phyloP scores from a whole-genome alignment of 2,797 vertebrate genomes.

The Sylvia borin region DNA sequence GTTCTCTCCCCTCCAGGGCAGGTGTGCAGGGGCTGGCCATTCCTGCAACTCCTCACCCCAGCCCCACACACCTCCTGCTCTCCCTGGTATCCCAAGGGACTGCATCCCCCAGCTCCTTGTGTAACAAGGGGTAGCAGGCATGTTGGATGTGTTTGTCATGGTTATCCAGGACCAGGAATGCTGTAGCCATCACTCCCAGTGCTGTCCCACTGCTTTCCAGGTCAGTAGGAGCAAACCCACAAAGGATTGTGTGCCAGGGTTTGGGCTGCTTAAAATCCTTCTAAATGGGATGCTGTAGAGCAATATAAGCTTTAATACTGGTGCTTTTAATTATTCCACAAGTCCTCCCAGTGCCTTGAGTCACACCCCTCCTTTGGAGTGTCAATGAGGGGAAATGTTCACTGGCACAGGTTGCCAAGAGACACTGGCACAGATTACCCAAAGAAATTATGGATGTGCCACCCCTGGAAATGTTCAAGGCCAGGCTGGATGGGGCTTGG shows the following conservation, averaged over 20 bases:
- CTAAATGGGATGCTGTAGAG: neutral
- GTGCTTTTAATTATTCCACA: neutral
- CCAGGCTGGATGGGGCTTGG: neutral
- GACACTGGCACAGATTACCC: neutral
- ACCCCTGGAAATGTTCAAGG: neutral
- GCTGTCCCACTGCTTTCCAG: neutral
- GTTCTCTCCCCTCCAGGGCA: neutral
- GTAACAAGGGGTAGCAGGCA: neutral
- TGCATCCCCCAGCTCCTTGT: neutral
- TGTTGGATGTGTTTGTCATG: neutral
- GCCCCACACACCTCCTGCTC: neutral
- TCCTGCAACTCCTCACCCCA: neutral
- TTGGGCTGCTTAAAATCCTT: neutral
- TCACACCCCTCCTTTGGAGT: neutral
- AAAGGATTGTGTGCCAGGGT: neutral
- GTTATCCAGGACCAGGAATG: neutral
- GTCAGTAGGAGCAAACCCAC: neutral
- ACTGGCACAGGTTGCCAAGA: neutral
- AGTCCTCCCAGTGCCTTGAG: neutral
- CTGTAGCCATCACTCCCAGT: neutral
- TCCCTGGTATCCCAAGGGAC: rapidly evolving
- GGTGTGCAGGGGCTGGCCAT: neutral
- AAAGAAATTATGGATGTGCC: neutral
- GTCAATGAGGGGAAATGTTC: neutral
- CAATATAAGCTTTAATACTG: neutral